Base-by-base conservation (phyloP, 2,113 vertebrate genomes). In the Crotalus viridis region DNA sequence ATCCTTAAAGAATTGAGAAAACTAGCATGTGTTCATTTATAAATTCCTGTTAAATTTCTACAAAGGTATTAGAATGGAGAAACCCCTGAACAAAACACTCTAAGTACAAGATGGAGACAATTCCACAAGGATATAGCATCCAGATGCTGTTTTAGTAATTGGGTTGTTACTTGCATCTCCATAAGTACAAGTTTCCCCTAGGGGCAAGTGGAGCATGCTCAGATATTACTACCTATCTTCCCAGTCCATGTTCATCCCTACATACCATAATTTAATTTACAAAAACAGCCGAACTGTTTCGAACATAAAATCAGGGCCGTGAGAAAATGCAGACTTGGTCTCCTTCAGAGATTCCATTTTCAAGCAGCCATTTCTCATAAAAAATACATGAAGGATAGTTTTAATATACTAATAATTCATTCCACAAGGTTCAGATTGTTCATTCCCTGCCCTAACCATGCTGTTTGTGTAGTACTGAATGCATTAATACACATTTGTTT, bases 231-330 rank as follows among this genome's bases (percentile, higher is more conserved):
- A 92, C 57, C 52, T 90, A 94, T 91, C 94, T 97, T 89, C 91
- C 69, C 90, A 96, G 97, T 97, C 96, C 91, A 95, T 96, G 96
- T 94, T 95, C 95, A 93, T 97, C 96, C 95, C 94, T 92, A 93
- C 94, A 96, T 90, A 96, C 93, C 94, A 94, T 96, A 96, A 96
- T 97, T 97, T 95, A 96, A 93, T 96, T 97, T 97, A 95, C 90
- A 95, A 94, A 81, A 24, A 15, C 26, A 87, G 95, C 87, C 90
- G 13, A 94, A 93, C 96, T 96, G 92, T 94, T 95, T 95, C 94
- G 95, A 96, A 93, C 85, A 94, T 92, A 91, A 93, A 92, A 95
- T 1, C 89, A 64, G 95, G 88, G 93, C 95, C 94, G 94, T 95
- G 92, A 90, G 89, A 93, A 90, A 54, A 64, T 26, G 39, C 90